phyloP scores from a whole-genome alignment of 2,888 invertebrate genomes.

The Apomyelois bistriatella region DNA sequence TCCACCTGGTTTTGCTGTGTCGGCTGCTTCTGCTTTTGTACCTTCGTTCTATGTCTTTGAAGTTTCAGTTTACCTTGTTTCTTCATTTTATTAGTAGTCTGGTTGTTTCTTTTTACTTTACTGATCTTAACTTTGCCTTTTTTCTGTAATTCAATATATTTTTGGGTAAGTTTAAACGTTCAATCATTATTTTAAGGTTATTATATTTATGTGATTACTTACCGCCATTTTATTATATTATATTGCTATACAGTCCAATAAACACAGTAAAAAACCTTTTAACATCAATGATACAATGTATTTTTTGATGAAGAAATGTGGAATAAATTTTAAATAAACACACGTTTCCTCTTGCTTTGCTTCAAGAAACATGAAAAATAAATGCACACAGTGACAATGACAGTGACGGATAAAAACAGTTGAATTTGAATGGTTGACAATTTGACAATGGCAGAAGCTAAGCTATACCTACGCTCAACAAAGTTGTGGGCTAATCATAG shows the following conservation, averaged over 20 bases:
- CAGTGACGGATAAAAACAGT: too few relatives aligned
- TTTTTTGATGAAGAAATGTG: not conserved
- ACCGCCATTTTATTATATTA: constrained; percentile 47
- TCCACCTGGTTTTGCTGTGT: constrained; percentile 43
- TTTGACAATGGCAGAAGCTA: too few relatives aligned
- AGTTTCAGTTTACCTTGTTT: constrained; percentile 75
- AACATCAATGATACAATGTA: too few relatives aligned
- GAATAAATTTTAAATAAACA: too few relatives aligned
- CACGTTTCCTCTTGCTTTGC: too few relatives aligned
- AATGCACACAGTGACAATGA: too few relatives aligned
- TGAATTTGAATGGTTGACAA: too few relatives aligned
- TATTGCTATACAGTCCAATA: not conserved
- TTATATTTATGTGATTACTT: constrained; percentile 29
- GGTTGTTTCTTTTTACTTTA: constrained; percentile 77
- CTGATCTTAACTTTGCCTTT: constrained; percentile 76
- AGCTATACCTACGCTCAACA: too few relatives aligned
- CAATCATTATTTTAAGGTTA: not conserved
- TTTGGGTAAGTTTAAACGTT: constrained; percentile 14
- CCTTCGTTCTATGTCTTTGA: constrained; percentile 61
- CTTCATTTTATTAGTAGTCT: constrained; percentile 78
- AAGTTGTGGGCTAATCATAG: too few relatives aligned
- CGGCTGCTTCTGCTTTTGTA: constrained; percentile 56
- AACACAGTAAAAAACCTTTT: not conserved
- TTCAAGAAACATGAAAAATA: too few relatives aligned
- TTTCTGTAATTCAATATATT: constrained; percentile 55